Evolutionary conservation across 2,888 invertebrate genomes (phyloP).

Genomic region (Nymphalis c-album): DNA sequence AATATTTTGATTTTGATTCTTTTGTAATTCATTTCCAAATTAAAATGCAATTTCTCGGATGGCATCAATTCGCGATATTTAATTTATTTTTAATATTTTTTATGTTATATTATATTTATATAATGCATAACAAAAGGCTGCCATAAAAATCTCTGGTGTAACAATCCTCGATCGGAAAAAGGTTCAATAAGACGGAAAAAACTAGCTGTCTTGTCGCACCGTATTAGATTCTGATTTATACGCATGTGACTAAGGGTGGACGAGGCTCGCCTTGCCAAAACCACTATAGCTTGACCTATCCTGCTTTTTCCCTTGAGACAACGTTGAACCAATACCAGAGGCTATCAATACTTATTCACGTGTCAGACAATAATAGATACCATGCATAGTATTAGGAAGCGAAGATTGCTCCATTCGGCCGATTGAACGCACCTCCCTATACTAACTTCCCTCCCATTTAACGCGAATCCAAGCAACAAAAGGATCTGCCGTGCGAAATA

Average conservation of each 20-base stretch:
- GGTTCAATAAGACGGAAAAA: constrained; percentile 73
- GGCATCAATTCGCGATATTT: too few species aligned
- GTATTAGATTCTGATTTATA: constrained; percentile 79
- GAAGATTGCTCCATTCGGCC: constrained; percentile 76
- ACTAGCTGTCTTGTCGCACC: constrained; percentile 70
- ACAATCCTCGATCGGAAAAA: constrained; percentile 48
- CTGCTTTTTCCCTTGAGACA: constrained; percentile 38
- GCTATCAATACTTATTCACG: constrained; percentile 50
- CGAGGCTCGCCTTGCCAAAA: constrained; percentile 51
- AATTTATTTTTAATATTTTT: too few species aligned
- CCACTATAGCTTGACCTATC: constrained; percentile 56
- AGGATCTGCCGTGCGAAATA: constrained; percentile 77
- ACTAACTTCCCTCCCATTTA: constrained; percentile 81
- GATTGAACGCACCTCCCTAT: constrained; percentile 74
- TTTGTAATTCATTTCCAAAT: too few species aligned
- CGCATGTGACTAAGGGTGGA: constrained; percentile 67
- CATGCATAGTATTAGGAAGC: constrained; percentile 74
- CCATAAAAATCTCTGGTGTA: constrained; percentile 32
- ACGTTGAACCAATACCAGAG: constrained; percentile 38
- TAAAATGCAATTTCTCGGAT: too few species aligned
- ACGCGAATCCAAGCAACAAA: constrained; percentile 78
- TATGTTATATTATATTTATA: too few species aligned
- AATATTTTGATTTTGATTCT: too few species aligned
- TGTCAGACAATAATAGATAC: constrained; percentile 59
- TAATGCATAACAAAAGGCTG: constrained; percentile 15